Base-by-base conservation (phyloP, 2,113 vertebrate species). In the Plecotus auritus region DNA sequence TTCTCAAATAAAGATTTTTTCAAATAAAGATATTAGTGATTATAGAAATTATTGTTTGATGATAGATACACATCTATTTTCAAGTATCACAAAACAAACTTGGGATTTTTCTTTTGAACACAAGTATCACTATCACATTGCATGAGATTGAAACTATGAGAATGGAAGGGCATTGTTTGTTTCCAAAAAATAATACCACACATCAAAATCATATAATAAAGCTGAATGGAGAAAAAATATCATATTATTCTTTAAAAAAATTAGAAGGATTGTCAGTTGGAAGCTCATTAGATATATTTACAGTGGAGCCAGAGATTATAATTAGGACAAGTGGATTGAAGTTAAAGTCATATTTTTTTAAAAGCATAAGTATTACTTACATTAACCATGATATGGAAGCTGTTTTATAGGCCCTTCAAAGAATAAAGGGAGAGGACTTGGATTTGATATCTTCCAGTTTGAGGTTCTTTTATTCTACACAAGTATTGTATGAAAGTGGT, bases 371-470 rank as follows among this genome's bases (percentile, higher is more conserved):
- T 56, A 84, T 70, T 59, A 42, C 35, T 92, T 92, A 70, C 32
- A 56, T 78, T 83, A 90, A 87, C 40, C 30, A 78, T 35, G 81
- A 51, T 9, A 59, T 87, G 37, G 80, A 51, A 88, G 3, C 13
- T 88, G n/a, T 70, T 91, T 94, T 56, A 80, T 78, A 69, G 35
- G 23, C 7, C 89, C 42, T 84, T 95, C 37, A 51, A 89, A 91
- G 47, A 51, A 91, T 76, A 89, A 86, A 81, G 17, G 14, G 12
- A 56, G 9, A 7, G 12, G 12, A 84, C 91, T 94, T 93, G n/a
- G 94, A 84, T 92, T 35, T n/a, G 42, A 84, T 77, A 87, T 67
- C 32, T 95, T 89, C 32, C 56, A 76, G 2, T 47, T 4, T 81
- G 42, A 96, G 11, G 26, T 49, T 54, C 28, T 93, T 88, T 88